Conservation (phyloP, 2,113 vertebrate species). For the Panthera leo region DNA sequence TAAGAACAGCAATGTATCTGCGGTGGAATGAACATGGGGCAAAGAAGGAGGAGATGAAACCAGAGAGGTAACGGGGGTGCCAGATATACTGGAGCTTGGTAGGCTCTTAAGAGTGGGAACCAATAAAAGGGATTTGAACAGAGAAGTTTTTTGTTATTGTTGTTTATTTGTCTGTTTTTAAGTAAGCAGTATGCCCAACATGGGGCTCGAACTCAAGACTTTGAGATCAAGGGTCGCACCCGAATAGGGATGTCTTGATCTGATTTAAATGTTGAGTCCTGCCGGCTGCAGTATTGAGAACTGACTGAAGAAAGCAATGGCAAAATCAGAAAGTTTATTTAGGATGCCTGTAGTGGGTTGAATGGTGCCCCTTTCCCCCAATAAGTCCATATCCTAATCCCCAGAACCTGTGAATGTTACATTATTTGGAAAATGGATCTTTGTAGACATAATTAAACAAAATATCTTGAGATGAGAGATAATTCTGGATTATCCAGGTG, state of each 20-base stretch:
- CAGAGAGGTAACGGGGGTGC: not conserved
- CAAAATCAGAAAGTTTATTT: not conserved
- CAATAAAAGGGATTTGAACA: not conserved
- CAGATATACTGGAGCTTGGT: not conserved
- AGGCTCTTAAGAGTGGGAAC: not conserved
- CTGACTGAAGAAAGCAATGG: not conserved
- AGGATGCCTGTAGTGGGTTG: not conserved
- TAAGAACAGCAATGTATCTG: not conserved
- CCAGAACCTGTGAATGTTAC: not conserved
- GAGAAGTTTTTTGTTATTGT: not conserved
- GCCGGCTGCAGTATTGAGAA: not conserved
- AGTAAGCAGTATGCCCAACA: not conserved
- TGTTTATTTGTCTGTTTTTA: not conserved
- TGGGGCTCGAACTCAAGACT: not conserved
- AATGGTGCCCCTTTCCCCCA: not conserved
- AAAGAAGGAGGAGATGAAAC: not conserved
- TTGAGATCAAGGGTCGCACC: not conserved
- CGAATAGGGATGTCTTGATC: not conserved
- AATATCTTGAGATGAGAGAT: not conserved
- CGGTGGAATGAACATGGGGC: not conserved
- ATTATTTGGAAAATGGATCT: not conserved
- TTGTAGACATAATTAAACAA: not conserved
- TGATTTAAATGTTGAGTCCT: not conserved
- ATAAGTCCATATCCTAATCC: not conserved
- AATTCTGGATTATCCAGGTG: not conserved